Evolutionary conservation across 1,140 invertebrate species (phyloP), one percentile per base, ranked within the genome.

Genomic region (Drosophila bifasciata): DNA sequence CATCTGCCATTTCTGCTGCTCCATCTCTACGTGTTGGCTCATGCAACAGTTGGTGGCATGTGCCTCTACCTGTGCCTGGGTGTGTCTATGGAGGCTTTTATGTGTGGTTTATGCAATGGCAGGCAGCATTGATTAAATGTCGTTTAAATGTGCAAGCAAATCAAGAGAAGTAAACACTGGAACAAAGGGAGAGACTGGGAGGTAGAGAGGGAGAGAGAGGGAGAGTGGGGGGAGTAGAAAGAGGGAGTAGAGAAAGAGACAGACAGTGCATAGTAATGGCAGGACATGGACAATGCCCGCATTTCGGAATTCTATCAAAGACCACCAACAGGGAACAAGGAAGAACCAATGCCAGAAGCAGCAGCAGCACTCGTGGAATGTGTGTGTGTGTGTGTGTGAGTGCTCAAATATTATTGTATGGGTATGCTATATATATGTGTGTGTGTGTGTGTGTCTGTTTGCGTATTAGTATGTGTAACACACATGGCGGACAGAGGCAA

Each of bases 91-190:
- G 32, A 70, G 76, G 61, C 53, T 60, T 64, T 66, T 67, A 63
- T 64, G 69, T 77, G 63, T 66, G 79, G 74, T 66, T 77, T 59
- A 43, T 80, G 67, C 60, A 66, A 52, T 48, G 58, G 67, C 72
- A 72, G 72, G 39, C 57, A 61, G 64, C 73, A 74, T 86, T 85
- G 81, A 86, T 86, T 86, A 85, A 85, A 86, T 80, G 81, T 86
- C 80, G 77, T 58, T 85, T 85, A 77, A 85, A 73, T 86, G 72
- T 76, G 81, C 80, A 79, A 84, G 80, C 80, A 85, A 80, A 86
- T 85, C 73, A 67, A 71, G 45, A 68, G 51, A 46, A 55, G 32
- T 51, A 64, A 57, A 50, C 62, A 13, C 11, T 13, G 32, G 11
- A 36, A 11, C 32, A 36, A 3, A 3, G 9, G 4, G 32, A 36